phyloP scores from a whole-genome alignment of 2,888 invertebrate species.

The Orthosia gracilis region DNA sequence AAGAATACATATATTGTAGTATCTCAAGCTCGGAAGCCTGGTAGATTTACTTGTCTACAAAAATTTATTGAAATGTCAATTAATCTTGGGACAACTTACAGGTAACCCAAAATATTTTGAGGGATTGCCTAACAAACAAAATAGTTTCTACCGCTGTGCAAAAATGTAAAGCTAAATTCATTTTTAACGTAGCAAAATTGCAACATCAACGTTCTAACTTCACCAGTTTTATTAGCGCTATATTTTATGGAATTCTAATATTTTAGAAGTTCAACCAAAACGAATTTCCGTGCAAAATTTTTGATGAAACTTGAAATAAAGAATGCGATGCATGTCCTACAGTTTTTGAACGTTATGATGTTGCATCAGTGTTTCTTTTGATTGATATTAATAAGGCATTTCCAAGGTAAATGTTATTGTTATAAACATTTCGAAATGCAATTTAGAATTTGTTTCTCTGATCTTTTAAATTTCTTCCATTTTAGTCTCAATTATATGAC shows the following conservation, averaged over 20 bases:
- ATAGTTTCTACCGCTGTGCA: not conserved
- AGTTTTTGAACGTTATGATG: not conserved
- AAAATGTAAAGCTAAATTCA: not conserved
- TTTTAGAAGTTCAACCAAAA: conserved; percentile 65
- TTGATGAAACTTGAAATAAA: conserved; percentile 46
- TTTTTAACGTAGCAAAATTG: conserved; percentile 22
- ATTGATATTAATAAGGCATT: conserved; percentile 11
- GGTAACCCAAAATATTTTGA: too few species aligned
- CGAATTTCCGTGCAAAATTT: conserved; percentile 51
- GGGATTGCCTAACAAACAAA: too few species aligned
- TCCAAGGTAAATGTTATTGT: conserved; percentile 6
- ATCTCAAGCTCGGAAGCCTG: too few species aligned
- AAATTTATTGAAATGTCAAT: too few species aligned
- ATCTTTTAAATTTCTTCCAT: not conserved
- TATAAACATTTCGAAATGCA: not conserved
- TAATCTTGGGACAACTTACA: too few species aligned
- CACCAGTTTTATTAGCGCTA: conserved; percentile 47
- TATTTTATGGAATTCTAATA: conserved; percentile 50
- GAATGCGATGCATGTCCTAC: conserved; percentile 17
- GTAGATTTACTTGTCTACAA: too few species aligned
- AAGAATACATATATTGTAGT: too few species aligned
- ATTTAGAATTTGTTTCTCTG: not conserved
- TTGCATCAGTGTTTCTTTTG: conserved; percentile 15
- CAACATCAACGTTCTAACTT: conserved; percentile 38
- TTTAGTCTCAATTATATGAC: not conserved